Conservation (phyloP, 1,140 invertebrate genomes). For the Cepaea nemoralis region DNA sequence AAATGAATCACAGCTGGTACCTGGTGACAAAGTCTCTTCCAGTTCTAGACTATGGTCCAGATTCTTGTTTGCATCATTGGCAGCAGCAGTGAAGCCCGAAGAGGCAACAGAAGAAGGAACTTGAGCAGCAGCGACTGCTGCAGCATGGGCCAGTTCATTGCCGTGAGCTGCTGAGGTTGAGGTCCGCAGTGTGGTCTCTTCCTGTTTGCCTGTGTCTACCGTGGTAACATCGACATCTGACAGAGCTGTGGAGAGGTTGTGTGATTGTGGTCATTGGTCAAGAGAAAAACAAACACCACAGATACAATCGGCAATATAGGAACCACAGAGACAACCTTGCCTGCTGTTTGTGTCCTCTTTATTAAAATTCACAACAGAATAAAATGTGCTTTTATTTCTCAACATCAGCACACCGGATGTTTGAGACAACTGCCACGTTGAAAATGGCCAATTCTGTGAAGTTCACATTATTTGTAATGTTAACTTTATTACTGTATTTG, state of each 20-base stretch:
- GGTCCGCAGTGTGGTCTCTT: background rate
- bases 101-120: background rate
- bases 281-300: no score
- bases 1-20: background rate
- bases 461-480: no score
- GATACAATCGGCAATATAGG: no score
- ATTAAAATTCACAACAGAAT: no score
- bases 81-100: background rate
- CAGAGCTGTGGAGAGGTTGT: background rate
- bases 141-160: background rate
- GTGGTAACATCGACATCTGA: constrained; percentile 35
- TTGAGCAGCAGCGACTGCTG: constrained; percentile 6
- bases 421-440: no score
- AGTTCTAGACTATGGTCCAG: constrained; percentile 45
- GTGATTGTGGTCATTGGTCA: no score
- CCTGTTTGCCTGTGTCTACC: constrained; percentile 19
- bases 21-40: constrained; percentile 45
- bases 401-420: no score
- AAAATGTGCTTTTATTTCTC: no score
- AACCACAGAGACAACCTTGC: no score
- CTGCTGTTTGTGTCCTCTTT: no score
- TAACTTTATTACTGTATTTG: no score
- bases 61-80: constrained; percentile 11
- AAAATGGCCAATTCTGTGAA: no score
- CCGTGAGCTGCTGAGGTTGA: background rate